Base-by-base conservation (phyloP, 2,888 invertebrate genomes). In the Bombylius discolor region DNA sequence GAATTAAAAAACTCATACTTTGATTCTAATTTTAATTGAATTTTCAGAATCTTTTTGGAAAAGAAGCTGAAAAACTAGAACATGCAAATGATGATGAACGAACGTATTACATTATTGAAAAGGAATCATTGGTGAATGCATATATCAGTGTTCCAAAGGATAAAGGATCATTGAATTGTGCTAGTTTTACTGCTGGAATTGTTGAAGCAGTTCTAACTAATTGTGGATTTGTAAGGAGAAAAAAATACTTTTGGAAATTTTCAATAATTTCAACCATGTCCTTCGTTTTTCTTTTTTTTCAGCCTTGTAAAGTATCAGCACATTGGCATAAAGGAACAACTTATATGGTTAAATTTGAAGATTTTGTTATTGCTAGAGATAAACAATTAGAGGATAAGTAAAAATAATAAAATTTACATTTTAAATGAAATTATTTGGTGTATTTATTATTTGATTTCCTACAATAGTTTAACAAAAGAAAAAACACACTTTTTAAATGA, bases 251-350 rank as follows among this genome's bases (percentile, higher is more conserved):
- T 23, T 23, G 3, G 2, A 61, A 53, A 14, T 57, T 23, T 49
- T 52, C 0, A 42, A 39, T 33, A 31, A 34, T 31, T 45, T 1
- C 14, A 9, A 7, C 1, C 13, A 5, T 13, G 9, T 14, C 4
- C 12, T 51, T 36, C 4, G 2, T 44, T 42, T 47, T 36, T 47
- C 3, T 45, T 39, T 42, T 36, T 52, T 84, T 85, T 59, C 77
- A 98, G 97, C 89, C 96, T 5, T 94, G 95, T 47, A 97, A 97
- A 77, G 98, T 99, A 8, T 89, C 96, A 0, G 96, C 97, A 0
- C 97, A 98, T 72, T 98, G 97, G 96, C 98, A 99, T 73, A 96
- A 98, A 73, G 99, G 97, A 47, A 98, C 98, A 9, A 97, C 98
- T 0, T 99, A 97, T 70, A 95, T 98, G 91, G 94, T 99, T 9